Percentiles rank a stretch among this genome's conserved stretches.
These are phyloP conservation scores for Champsocephalus gunnari DNA, from an alignment of 2,797 vertebrate genomes.

Conservation along the genomic window DNA sequence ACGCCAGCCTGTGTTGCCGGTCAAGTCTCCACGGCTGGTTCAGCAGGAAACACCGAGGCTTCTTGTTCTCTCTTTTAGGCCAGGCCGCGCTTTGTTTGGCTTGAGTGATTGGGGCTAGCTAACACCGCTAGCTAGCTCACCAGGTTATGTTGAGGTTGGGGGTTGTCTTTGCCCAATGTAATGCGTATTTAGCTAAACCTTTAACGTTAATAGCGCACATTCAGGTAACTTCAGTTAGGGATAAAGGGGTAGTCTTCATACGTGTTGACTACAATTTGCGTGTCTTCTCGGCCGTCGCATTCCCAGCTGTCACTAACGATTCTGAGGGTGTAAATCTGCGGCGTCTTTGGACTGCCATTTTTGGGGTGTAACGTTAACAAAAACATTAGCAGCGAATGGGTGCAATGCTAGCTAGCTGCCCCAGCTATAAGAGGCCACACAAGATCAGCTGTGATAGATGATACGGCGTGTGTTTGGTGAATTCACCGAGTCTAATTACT, in stretches of 20 bases:
- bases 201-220: constrained; percentile 52
- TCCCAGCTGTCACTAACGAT: constrained; percentile 81
- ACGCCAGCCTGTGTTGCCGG: not conserved
- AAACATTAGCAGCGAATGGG: constrained; percentile 72
- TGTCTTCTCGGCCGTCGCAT: constrained; percentile 60
- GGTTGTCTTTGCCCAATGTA: constrained; percentile 71
- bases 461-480: constrained; percentile 35
- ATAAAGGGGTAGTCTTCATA: constrained; percentile 17
- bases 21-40: constrained; percentile 16
- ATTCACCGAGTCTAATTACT: constrained; percentile 54
- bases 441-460: constrained; percentile 68
- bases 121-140: constrained; percentile 65
- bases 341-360: constrained; percentile 81
- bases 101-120: constrained; percentile 84
- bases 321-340: constrained; percentile 77
- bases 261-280: constrained; percentile 15
- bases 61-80: constrained; percentile 79
- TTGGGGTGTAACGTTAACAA: constrained; percentile 84
- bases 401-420: constrained; percentile 56
- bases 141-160: constrained; percentile 67
- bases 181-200: constrained; percentile 70
- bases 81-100: constrained; percentile 99
- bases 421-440: constrained; percentile 49
- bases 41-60: constrained; percentile 90
- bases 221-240: constrained; percentile 25